Base-by-base conservation (phyloP, 1,140 invertebrate species). In the Drosophila ercepeae region DNA sequence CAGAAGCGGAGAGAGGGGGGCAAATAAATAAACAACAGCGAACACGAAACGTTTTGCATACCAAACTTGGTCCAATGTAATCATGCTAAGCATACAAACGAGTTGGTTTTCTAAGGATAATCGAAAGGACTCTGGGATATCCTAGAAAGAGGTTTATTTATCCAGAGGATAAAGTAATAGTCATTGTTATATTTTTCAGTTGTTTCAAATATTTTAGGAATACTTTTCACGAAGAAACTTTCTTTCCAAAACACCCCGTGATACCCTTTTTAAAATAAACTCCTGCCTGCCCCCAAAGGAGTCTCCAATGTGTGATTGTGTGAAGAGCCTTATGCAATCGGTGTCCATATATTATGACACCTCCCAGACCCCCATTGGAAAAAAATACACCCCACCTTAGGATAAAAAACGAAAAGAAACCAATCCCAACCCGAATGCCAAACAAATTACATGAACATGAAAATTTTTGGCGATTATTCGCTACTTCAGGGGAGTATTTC, bases 1-100 rank as follows among this genome's bases (percentile, higher is more conserved):
- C 32, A 7, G 48, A 52, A 32, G 2, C 21, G 21, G 21, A 21
- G 21, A 4, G 21, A 21, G 21, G 21, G 21, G 21, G 21, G 29
- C 57, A 68, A 77, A 81, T 57, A 58, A 72, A 71, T 71, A 72
- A 69, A 69, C 65, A 69, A 69, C 63, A 68, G 19, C 44, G 63
- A 69, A 69, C 65, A 69, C 65, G 65, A 49, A 69, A 49, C 65
- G 44, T 69, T 69, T 69, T 69, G 65, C 65, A 69, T 69, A 34
- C 65, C 23, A 42, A 69, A 69, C 32, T n/a, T 51, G 52, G 60
- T 41, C 45, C 59, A 52, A 42, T 57, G 65, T 69, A 69, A 57
- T 69, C 65, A 69, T 69, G 65, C 65, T 69, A 69, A 69, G 65
- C 65, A 69, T 57, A 69, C 65, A 69, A 69, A 69, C 65, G 49